phyloP scores from a whole-genome alignment of 2,797 vertebrate genomes.

The Tinamus major region DNA sequence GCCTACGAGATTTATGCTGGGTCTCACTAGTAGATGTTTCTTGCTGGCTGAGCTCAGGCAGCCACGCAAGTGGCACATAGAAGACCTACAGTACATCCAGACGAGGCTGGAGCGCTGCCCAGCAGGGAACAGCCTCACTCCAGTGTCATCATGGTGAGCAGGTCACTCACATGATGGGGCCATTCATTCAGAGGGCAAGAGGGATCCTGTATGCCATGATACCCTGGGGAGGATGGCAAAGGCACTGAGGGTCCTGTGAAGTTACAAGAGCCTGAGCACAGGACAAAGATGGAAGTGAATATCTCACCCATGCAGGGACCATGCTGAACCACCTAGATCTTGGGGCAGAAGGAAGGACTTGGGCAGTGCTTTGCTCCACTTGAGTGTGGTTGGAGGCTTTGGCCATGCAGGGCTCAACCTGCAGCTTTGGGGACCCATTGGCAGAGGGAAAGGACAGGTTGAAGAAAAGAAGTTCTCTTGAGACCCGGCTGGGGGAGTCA shows the following conservation, averaged over 20 bases:
- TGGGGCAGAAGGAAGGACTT: neutral
- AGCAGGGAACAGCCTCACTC: too few species aligned
- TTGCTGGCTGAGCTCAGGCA: neutral
- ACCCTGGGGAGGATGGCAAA: neutral
- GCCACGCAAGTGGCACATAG: neutral
- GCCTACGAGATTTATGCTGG: neutral
- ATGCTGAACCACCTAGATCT: neutral
- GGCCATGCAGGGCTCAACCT: neutral
- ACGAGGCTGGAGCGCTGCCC: neutral
- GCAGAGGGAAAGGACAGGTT: neutral
- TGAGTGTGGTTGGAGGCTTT: too few species aligned
- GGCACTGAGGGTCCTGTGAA: neutral
- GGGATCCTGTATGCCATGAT: neutral
- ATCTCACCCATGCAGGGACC: neutral
- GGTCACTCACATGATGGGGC: neutral
- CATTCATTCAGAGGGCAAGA: neutral
- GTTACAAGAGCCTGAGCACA: neutral
- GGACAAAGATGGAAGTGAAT: neutral
- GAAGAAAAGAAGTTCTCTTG: neutral
- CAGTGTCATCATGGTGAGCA: neutral
- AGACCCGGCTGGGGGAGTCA: neutral
- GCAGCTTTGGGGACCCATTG: neutral
- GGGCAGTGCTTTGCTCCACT: neutral
- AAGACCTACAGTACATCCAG: neutral
- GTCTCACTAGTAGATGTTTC: neutral